Evolutionary conservation across 2,797 vertebrate species (phyloP).

Genomic region (Manis javanica): DNA sequence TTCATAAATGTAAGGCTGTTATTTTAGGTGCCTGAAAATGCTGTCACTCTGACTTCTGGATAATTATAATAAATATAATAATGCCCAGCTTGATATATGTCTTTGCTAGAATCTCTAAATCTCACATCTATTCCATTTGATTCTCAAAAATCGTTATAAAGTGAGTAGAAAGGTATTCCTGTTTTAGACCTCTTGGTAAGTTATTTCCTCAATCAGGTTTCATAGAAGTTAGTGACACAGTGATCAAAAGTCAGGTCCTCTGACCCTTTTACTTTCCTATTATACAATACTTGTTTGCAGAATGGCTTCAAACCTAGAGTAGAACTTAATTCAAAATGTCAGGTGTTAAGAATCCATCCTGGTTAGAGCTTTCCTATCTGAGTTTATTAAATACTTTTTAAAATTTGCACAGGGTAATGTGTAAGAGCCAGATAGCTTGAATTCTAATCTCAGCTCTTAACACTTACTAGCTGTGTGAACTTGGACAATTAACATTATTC

Average conservation of each 20-base stretch:
- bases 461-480: not conserved
- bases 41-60: not conserved
- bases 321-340: slow-evolving; percentile 3
- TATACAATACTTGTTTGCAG: not conserved
- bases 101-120: slow-evolving; percentile 16
- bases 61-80: slow-evolving; percentile 44
- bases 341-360: not conserved
- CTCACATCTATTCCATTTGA: slow-evolving; percentile 51
- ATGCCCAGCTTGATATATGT: not conserved
- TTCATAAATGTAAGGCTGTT: not conserved
- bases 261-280: not conserved
- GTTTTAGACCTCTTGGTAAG: not conserved
- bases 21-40: slow-evolving; percentile 39
- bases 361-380: not conserved
- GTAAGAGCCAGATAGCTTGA: not conserved
- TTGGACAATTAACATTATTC: not conserved
- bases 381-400: not conserved
- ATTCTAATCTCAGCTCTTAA: not conserved
- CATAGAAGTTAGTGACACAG: not conserved
- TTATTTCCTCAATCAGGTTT: not conserved
- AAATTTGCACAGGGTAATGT: not conserved
- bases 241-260: not conserved
- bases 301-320: not conserved
- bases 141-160: not conserved
- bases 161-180: not conserved